Conservation (phyloP, 92 coral and sea anemone species). For the Paramuricea clavata region DNA sequence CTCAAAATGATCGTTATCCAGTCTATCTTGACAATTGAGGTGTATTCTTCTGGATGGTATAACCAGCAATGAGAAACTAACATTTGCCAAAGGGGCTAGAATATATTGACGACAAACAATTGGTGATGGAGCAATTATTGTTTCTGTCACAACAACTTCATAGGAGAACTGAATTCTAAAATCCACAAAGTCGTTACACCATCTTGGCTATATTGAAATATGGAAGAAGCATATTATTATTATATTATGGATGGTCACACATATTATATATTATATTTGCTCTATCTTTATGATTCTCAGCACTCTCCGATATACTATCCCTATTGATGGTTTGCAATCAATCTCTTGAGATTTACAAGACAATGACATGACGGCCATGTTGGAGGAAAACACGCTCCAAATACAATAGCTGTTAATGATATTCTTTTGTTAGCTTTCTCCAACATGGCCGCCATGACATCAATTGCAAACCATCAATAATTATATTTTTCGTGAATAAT, state of each 20-base stretch:
- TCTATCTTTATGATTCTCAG: too few species aligned
- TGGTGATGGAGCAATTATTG: conserved; percentile 54
- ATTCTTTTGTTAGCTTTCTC: too few species aligned
- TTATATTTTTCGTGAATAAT: too few species aligned
- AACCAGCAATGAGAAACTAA: conserved; percentile 42
- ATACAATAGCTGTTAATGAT: too few species aligned
- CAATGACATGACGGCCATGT: too few species aligned
- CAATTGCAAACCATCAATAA: not conserved
- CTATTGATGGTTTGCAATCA: too few species aligned
- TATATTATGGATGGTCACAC: too few species aligned
- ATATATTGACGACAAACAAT: conserved; percentile 71
- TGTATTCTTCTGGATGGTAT: conserved; percentile 51
- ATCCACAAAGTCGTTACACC: conserved; percentile 79
- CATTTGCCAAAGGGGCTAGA: conserved; percentile 48
- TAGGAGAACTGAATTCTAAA: conserved; percentile 64
- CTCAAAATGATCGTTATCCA: conserved; percentile 1
- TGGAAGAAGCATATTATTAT: not conserved
- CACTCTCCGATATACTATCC: too few species aligned
- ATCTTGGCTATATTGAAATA: conserved; percentile 53
- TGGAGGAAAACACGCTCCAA: too few species aligned
- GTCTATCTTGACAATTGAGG: conserved; percentile 33
- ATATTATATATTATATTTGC: too few species aligned
- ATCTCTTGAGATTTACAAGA: too few species aligned
- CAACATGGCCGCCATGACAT: not conserved
- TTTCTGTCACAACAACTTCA: conserved; percentile 30